These are phyloP conservation scores for Trogon surrucura DNA, from an alignment of 2,113 vertebrate genomes.

Conservation along the genomic window DNA sequence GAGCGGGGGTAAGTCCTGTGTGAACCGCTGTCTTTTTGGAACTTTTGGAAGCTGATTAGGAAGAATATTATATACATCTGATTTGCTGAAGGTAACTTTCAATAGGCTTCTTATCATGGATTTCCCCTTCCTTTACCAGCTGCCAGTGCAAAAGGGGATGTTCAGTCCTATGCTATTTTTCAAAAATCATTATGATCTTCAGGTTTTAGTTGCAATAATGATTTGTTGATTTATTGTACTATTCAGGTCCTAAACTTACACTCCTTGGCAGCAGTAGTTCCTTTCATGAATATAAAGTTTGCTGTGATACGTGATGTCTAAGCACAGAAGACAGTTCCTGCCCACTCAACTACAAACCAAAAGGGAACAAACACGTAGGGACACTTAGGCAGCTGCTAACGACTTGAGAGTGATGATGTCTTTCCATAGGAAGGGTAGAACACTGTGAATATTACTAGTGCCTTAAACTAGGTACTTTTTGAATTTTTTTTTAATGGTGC, in stretches of 20 bases:
- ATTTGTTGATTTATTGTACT: neutral
- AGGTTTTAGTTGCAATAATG: neutral
- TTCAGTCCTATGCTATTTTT: neutral
- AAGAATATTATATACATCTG: neutral
- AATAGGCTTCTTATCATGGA: neutral
- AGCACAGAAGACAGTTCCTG: neutral
- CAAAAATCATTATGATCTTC: neutral
- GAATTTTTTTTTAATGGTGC: neutral
- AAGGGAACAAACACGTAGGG: neutral
- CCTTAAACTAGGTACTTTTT: neutral
- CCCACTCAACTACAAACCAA: neutral
- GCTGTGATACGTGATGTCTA: neutral
- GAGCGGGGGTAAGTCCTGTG: neutral
- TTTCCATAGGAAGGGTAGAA: neutral
- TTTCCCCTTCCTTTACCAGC: neutral
- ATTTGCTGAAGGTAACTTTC: neutral
- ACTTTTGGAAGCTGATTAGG: neutral
- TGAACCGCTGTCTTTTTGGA: no score
- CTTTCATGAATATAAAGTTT: rapidly evolving
- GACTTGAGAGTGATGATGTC: neutral
- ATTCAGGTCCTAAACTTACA: neutral
- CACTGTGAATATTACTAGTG: neutral
- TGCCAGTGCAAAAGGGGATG: neutral
- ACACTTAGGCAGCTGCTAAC: neutral
- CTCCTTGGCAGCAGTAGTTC: neutral